Evolutionary conservation across 2,797 vertebrate species (phyloP), one percentile per base, ranked within the genome.

Genomic region (Hippoglossus hippoglossus): DNA sequence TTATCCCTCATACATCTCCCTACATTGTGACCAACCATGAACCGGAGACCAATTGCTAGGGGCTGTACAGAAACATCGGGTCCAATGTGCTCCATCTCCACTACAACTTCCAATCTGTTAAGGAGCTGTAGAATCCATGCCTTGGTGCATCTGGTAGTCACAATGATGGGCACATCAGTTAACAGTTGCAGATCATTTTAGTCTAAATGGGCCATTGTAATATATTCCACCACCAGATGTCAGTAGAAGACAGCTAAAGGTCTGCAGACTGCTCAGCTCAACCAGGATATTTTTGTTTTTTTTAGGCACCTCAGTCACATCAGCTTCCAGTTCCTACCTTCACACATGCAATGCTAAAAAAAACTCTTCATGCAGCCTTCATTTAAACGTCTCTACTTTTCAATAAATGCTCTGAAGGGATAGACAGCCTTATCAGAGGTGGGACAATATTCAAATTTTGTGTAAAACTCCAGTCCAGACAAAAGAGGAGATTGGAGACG

Each of bases 201-300:
- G 10, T 34, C 16, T 4, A 57, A 57, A 54, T 47, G 19, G 36
- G 18, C 2, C 31, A 63, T 44, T 31, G 16, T 53, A 67, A 67
- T 57, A 24, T 11, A 15, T 34, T 55, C 13, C 9, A 49, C 82
- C 90, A 90, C 34, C 39, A 89, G 88, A 80, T 82, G 87, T 57
- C 84, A 75, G 60, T 70, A 69, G 24, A 76, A 71, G 63, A 88
- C 81, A 31, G 60, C 19, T 63, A 1, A 67, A 75, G 5, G n/a
- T 34, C 8, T 5, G 4, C 31, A 41, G 15, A 15, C 22, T 19
- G 34, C 22, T 18, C 57, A 18, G 18, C 13, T 46, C 1, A 11
- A 41, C 12, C 31, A 28, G 24, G 5, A 11, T 1, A n/a, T 41
- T 53, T 12, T 12, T 3, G 3, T 39, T 4, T 31, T 7, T 6